Evolutionary conservation across 2,888 invertebrate genomes (phyloP), one percentile per base, ranked within the genome.

Genomic region (Rhagium mordax): DNA sequence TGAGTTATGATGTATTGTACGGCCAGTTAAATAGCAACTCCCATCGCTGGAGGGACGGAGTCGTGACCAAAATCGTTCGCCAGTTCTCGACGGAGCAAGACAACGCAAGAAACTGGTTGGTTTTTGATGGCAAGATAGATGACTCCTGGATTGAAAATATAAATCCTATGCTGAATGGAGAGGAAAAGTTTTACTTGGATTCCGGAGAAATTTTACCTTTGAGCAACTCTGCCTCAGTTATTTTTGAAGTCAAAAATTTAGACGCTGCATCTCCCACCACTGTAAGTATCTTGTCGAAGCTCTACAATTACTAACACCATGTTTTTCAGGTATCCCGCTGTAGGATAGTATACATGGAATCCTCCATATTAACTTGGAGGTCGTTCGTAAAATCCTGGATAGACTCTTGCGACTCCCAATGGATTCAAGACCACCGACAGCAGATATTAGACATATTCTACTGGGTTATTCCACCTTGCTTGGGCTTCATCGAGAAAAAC

Each of bases 121-220:
- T 97, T 60, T 96, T 98, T 86, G 96, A 96, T 86, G 96, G 96
- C 0, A 94, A 95, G 0, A 94, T 96, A n/a, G 95, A 95, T 86
- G 92, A 94, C 8, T 91, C 93, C 5, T 95, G 95, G 95, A 93
- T 95, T 78, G 95, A 96, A 88, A 94, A 94, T 85, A 92, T 96
- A 90, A 95, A 94, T 84, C 94, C 94, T 0, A 94, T 94, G 13
- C 88, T 95, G 77, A 95, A 95, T 86, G 94, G 95, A 80, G 94
- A 94, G 84, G 94, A 93, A 87, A 94, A 94, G 84, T 89, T 95
- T 16, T 95, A 94, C 84, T 88, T 96, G 48, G 94, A 94, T 81
- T 95, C 95, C 15, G 95, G 96, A 47, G 96, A 96, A 88, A 93
- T 94, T 41, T 93, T 96, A 86, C 91, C 92, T 77, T 92, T 95